Conservation (phyloP, 2,888 invertebrate genomes). For the Torymus auratus region DNA sequence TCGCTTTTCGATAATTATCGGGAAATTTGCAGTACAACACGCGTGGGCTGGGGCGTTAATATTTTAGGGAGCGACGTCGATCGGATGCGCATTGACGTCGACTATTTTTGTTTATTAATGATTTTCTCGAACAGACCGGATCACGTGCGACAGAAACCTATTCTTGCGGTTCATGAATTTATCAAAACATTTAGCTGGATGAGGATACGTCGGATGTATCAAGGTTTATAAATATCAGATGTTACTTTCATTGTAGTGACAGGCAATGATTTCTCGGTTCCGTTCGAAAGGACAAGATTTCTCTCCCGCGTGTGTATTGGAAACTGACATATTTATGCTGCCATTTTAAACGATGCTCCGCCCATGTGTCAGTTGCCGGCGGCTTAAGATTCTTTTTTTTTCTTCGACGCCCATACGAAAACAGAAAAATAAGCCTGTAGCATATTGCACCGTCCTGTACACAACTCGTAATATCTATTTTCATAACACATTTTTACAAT, state of each 20-base stretch:
- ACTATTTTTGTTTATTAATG: no score
- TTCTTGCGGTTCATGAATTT: no score
- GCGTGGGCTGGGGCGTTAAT: neutral
- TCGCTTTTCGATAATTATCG: slow-evolving; percentile 50
- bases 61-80: neutral
- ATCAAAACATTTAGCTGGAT: no score
- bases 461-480: neutral
- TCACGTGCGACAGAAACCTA: no score
- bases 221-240: slow-evolving; percentile 24
- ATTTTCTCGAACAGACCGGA: no score
- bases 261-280: slow-evolving; percentile 17
- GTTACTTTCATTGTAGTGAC: slow-evolving; percentile 22
- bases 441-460: neutral
- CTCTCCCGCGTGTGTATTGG: slow-evolving; percentile 20
- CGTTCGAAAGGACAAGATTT: slow-evolving; percentile 36
- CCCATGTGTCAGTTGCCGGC: slow-evolving; percentile 37
- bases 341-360: slow-evolving; percentile 19
- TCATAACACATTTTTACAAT: no score
- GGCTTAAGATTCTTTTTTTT: slow-evolving; percentile 20
- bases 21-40: no score
- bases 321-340: slow-evolving; percentile 45
- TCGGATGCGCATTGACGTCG: no score
- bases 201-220: no score
- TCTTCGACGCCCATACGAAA: neutral
- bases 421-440: neutral